phyloP scores from a whole-genome alignment of 1,140 invertebrate species.

The Trichogramma pretiosum region DNA sequence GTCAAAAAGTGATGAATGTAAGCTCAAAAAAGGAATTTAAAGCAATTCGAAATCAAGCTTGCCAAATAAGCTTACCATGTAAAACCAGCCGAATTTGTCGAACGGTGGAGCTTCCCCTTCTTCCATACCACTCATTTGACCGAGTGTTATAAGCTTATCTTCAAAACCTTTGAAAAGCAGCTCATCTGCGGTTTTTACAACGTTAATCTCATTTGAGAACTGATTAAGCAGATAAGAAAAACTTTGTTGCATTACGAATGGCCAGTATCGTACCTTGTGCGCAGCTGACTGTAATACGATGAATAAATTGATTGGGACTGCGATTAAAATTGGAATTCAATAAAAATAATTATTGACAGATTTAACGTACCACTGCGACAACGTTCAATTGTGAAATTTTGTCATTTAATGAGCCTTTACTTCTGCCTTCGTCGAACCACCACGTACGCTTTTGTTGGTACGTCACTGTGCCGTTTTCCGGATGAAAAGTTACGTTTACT shows the following conservation, averaged over 20 bases:
- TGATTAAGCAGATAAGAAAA: conserved; percentile 47
- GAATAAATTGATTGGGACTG: background rate
- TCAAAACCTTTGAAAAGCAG: conserved; percentile 71
- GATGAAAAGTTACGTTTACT: conserved; percentile 60
- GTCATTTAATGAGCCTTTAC: conserved; percentile 67
- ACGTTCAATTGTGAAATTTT: conserved; percentile 71
- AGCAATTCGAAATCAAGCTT: too few species aligned
- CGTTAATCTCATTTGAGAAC: conserved; percentile 46
- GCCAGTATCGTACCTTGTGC: conserved; percentile 51
- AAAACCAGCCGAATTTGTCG: conserved; percentile 74
- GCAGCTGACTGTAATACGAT: conserved; percentile 55
- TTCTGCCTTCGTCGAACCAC: conserved; percentile 63
- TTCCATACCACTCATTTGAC: conserved; percentile 42
- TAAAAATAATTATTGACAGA: background rate
- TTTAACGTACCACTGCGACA: conserved; percentile 64
- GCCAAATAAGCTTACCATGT: too few species aligned
- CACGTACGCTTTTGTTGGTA: conserved; percentile 68
- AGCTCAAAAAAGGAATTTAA: too few species aligned
- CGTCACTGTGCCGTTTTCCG: conserved; percentile 69
- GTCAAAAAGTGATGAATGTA: too few species aligned
- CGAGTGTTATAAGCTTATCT: conserved; percentile 59
- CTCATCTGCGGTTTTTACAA: conserved; percentile 59
- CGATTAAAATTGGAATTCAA: background rate
- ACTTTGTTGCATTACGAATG: conserved; percentile 46
- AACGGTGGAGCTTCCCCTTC: conserved; percentile 53